Percentiles rank a stretch among this genome's conserved stretches.
Evolutionary conservation across 2,113 vertebrate species (phyloP).

Genomic region (Vimba vimba): DNA sequence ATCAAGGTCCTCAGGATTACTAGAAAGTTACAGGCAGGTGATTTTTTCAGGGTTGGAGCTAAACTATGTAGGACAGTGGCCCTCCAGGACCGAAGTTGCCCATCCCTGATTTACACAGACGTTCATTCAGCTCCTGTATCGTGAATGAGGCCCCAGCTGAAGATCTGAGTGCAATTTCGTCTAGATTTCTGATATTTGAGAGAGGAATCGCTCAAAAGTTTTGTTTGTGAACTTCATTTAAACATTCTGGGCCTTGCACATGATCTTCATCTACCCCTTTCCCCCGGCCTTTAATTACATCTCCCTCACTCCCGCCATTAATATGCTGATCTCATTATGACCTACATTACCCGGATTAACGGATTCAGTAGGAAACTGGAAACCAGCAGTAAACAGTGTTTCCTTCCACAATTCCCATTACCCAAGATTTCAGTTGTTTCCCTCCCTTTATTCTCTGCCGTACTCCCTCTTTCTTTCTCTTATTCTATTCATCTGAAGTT

Average conservation of each 20-base stretch:
- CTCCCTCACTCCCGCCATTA: slow-evolving; percentile 60
- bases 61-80: too few relatives aligned
- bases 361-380: slow-evolving; percentile 77
- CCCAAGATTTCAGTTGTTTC: neutral
- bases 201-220: slow-evolving; percentile 5
- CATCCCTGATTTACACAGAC: neutral
- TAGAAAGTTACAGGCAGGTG: too few relatives aligned
- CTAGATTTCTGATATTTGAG: neutral
- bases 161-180: neutral
- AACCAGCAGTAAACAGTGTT: slow-evolving; percentile 72
- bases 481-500: slow-evolving; percentile 19
- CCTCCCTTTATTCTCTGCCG: neutral
- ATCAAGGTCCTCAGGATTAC: too few relatives aligned
- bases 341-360: slow-evolving; percentile 70
- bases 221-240: slow-evolving; percentile 14
- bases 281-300: slow-evolving; percentile 37
- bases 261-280: neutral
- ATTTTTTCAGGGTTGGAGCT: too few relatives aligned
- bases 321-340: slow-evolving; percentile 77
- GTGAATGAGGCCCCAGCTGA: neutral
- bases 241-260: neutral
- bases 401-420: slow-evolving; percentile 28
- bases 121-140: neutral
- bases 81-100: too few relatives aligned
- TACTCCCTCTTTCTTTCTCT: neutral